Percentiles rank a stretch among this genome's conserved stretches.
Evolutionary conservation across 2,113 vertebrate species (phyloP).

Genomic region (Ophiodon elongatus): DNA sequence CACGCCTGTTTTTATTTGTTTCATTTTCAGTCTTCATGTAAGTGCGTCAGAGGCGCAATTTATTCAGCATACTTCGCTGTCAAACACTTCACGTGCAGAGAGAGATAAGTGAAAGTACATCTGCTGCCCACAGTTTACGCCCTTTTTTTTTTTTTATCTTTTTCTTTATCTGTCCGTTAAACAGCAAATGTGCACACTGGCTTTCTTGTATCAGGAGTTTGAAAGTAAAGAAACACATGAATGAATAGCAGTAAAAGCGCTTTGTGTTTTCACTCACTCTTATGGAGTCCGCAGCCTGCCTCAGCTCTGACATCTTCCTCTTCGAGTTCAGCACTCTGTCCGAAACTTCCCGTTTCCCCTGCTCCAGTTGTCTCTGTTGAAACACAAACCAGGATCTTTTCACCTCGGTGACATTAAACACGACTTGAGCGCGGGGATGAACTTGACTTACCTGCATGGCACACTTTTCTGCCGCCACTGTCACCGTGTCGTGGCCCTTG

Average conservation of each 20-base stretch:
- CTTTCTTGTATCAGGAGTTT: not conserved
- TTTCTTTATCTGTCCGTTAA: not conserved
- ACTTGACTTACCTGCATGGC: constrained; percentile 46
- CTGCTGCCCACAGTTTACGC: not conserved
- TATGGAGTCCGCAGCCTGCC: constrained; percentile 17
- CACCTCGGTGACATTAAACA: not conserved
- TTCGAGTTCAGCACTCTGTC: constrained; percentile 21
- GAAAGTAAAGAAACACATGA: not conserved
- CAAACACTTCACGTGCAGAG: not conserved
- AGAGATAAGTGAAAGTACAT: not conserved
- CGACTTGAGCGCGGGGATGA: not conserved
- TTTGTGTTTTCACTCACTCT: constrained; percentile 47
- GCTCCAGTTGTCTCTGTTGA: constrained; percentile 49
- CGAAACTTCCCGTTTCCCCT: not conserved
- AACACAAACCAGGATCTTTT: constrained; percentile 18
- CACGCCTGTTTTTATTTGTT: too few species aligned
- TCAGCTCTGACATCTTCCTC: constrained; percentile 29
- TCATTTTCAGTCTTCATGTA: not conserved
- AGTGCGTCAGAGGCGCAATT: not conserved
- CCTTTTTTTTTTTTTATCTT: not conserved
- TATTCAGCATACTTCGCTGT: not conserved
- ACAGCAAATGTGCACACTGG: not conserved
- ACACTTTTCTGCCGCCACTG: constrained; percentile 16
- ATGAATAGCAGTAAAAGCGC: not conserved
- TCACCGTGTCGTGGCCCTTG: constrained; percentile 53